Percentiles rank a stretch among this genome's conserved stretches.
Evolutionary conservation across 1,140 invertebrate genomes (phyloP).

Genomic region (Drosophila novamexicana): DNA sequence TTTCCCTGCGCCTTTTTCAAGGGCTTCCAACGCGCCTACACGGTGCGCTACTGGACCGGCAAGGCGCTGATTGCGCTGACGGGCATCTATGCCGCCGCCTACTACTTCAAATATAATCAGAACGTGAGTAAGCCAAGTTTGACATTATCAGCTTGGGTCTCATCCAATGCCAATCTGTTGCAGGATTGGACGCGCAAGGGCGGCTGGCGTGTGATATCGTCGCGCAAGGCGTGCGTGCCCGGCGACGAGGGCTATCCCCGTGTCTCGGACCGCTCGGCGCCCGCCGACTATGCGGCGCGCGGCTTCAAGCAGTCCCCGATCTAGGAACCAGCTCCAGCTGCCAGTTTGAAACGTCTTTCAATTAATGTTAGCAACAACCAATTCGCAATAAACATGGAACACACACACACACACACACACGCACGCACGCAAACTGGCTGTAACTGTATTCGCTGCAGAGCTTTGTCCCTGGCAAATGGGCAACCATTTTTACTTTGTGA

Average conservation of each 20-base stretch:
- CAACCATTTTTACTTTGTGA: neutral
- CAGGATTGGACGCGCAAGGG: constrained; percentile 90
- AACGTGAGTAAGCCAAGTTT: constrained; percentile 87
- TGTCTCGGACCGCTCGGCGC: constrained; percentile 85
- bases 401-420: constrained; percentile 26
- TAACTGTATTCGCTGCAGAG: constrained; percentile 5
- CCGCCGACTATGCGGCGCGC: constrained; percentile 88
- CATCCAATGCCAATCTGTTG: neutral
- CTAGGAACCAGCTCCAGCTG: constrained; percentile 26
- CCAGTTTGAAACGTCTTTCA: constrained; percentile 41
- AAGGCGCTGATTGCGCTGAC: constrained; percentile 86
- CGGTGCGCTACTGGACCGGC: constrained; percentile 87
- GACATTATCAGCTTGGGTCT: too few species aligned
- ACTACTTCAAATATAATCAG: constrained; percentile 92
- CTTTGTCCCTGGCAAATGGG: constrained; percentile 33
- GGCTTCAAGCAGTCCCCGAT: constrained; percentile 87
- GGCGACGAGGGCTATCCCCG: constrained; percentile 88
- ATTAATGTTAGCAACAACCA: constrained; percentile 57
- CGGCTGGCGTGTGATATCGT: constrained; percentile 87
- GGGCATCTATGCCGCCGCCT: constrained; percentile 86
- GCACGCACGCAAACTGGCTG: neutral
- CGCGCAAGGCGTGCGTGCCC: constrained; percentile 86
- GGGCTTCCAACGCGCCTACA: constrained; percentile 86
- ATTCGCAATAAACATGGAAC: constrained; percentile 68
- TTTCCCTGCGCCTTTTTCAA: constrained; percentile 71